These are phyloP conservation scores for Zootoca vivipara DNA, from an alignment of 2,113 vertebrate species.

Conservation along the genomic window DNA sequence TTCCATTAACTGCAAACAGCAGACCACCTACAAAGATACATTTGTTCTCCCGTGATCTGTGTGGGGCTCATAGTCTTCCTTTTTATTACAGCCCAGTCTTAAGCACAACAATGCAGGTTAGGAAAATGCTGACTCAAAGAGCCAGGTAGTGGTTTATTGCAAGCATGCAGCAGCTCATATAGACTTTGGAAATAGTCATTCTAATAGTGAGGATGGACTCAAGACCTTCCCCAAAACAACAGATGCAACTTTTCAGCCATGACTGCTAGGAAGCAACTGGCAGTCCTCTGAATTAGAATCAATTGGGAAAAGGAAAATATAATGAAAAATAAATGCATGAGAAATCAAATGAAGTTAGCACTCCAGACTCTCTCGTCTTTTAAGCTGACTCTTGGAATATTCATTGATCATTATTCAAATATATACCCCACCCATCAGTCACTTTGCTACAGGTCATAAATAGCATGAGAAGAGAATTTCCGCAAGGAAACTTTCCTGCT, in stretches of 20 bases:
- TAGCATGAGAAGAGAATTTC: neutral
- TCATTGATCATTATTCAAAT: slow-evolving; percentile 4
- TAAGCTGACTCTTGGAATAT: neutral
- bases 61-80: neutral
- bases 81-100: neutral
- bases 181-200: neutral
- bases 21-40: slow-evolving; percentile 81
- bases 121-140: slow-evolving; percentile 5
- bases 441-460: neutral
- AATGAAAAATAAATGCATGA: neutral
- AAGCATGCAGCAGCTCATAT: neutral
- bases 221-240: neutral
- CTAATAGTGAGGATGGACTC: neutral
- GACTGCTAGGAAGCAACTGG: neutral
- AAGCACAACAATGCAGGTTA: neutral
- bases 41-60: slow-evolving; percentile 8
- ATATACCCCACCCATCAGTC: neutral
- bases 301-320: neutral
- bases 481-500: neutral
- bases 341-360: neutral
- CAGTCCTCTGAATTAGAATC: neutral
- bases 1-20: slow-evolving; percentile 92
- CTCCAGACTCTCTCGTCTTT: neutral
- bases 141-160: neutral
- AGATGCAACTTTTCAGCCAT: neutral